Evolutionary conservation across 2,113 vertebrate genomes (phyloP), one percentile per base, ranked within the genome.

Genomic region (Apodemus speciosus): DNA sequence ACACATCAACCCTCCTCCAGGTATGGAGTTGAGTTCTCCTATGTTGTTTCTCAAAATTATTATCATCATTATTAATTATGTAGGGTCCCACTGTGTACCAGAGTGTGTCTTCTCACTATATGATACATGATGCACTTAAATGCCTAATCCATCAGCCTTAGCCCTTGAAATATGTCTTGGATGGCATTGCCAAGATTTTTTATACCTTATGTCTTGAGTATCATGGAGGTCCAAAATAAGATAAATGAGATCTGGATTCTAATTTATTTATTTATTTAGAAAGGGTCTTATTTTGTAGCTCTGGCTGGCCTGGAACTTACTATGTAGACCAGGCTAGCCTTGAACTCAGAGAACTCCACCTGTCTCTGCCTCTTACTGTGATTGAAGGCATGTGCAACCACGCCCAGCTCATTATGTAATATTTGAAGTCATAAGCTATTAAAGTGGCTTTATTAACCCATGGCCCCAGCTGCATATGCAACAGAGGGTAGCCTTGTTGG

Each of bases 1-100:
- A 85, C 98, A 98, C 75, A 98, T 99, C 95, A 98, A 97, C 86
- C 98, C 99, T 1, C 99, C 99, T 32, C 98, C 98, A 98, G 99
- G 99, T 99, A 83, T 2, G 95, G 66, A 79, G 80, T 75, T 73
- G 0, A 79, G 90, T 68, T 85, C 32, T 66, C 84, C 56, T 81
- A 30, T 84, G 21, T 46, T 91, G 85, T 56, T 84, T 49, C 46
- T 93, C 51, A 20, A 89, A 75, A 89, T 86, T 69, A 92, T 27
- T 77, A 43, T 72, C 71, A 30, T 27, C 79, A 43, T 40, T 75
- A 75, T 49, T 89, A 49, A 38, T 76, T 43, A 27, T 16, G 32
- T 35, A 62, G 56, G 38, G 30, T 76, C 72, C 49, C 58, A 49
- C 72, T 76, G 10, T 76, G 32, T 76, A 76, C 56, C 40, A 35